phyloP scores from a whole-genome alignment of 2,888 invertebrate genomes.

The Apotomis betuletana region DNA sequence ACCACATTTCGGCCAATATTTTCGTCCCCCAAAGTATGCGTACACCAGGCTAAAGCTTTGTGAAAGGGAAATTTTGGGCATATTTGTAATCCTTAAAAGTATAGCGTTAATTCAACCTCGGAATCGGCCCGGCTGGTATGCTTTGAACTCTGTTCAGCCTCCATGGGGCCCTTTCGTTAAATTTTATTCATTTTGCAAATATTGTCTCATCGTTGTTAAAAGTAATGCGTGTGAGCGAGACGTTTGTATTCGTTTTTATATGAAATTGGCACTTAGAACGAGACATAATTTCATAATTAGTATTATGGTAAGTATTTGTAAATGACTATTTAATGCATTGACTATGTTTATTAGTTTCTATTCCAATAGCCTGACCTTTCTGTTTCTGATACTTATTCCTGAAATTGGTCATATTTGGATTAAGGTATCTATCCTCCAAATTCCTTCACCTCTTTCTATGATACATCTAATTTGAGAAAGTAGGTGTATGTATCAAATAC shows the following conservation, averaged over 20 bases:
- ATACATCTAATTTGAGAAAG: no score
- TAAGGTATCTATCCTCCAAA: no score
- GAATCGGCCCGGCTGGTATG: constrained; percentile 61
- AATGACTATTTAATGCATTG: no score
- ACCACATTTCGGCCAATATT: constrained; percentile 35
- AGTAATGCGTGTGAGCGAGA: constrained; percentile 12
- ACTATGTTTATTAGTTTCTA: no score
- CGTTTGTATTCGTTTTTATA: constrained; percentile 8
- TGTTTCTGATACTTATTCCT: no score
- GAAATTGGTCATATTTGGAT: no score
- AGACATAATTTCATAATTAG: neutral
- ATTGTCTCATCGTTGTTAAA: constrained; percentile 29
- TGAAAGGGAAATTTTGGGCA: constrained; percentile 61
- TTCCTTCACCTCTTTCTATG: no score
- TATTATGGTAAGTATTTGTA: no score
- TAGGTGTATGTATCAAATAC: no score
- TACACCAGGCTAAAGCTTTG: constrained; percentile 49
- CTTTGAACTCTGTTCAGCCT: constrained; percentile 56
- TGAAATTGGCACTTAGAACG: neutral
- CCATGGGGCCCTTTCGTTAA: constrained; percentile 41
- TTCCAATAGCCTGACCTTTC: no score
- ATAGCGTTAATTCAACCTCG: constrained; percentile 62
- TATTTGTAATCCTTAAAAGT: constrained; percentile 65
- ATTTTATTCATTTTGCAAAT: constrained; percentile 47
- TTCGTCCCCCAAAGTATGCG: constrained; percentile 37